A percentile compares a stretch with the other conserved stretches of the same genome.
Evolutionary conservation across 2,888 invertebrate genomes (phyloP).

Genomic region (Drosophila percnosoma): DNA sequence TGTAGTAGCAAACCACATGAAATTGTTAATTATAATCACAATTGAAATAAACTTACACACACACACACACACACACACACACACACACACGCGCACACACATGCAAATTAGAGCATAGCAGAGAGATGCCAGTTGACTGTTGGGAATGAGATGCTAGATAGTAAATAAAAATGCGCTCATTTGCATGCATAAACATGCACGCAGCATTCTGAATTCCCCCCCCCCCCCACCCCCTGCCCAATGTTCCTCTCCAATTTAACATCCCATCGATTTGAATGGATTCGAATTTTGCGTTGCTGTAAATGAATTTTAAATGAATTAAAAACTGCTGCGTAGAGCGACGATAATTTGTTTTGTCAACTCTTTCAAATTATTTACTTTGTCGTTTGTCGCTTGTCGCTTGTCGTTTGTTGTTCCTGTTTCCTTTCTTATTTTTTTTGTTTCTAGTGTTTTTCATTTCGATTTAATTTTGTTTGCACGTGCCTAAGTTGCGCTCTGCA

Average conservation of each 20-base stretch:
- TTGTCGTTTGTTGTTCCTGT: slow-evolving; percentile 1
- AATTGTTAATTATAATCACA: slow-evolving; percentile 75
- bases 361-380: slow-evolving; percentile 27
- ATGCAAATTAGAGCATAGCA: background rate
- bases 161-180: slow-evolving; percentile 36
- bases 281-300: slow-evolving; percentile 30
- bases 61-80: background rate
- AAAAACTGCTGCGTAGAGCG: slow-evolving; percentile 22
- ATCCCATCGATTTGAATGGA: slow-evolving; percentile 13
- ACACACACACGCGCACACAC: background rate
- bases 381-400: background rate
- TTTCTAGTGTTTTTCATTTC: slow-evolving; percentile 4
- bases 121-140: background rate
- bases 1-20: slow-evolving; percentile 53
- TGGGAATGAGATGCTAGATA: slow-evolving; percentile 16
- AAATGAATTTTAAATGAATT: slow-evolving; percentile 57
- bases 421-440: background rate
- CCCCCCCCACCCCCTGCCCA: background rate
- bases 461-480: slow-evolving; percentile 28
- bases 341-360: slow-evolving; percentile 21
- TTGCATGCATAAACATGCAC: slow-evolving; percentile 59
- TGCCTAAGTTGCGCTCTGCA: slow-evolving; percentile 14
- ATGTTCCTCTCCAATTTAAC: background rate
- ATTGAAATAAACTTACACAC: slow-evolving; percentile 58
- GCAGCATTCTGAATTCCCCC: slow-evolving; percentile 2